Conservation (phyloP, 2,888 invertebrate genomes). For the Apodemia zela region DNA sequence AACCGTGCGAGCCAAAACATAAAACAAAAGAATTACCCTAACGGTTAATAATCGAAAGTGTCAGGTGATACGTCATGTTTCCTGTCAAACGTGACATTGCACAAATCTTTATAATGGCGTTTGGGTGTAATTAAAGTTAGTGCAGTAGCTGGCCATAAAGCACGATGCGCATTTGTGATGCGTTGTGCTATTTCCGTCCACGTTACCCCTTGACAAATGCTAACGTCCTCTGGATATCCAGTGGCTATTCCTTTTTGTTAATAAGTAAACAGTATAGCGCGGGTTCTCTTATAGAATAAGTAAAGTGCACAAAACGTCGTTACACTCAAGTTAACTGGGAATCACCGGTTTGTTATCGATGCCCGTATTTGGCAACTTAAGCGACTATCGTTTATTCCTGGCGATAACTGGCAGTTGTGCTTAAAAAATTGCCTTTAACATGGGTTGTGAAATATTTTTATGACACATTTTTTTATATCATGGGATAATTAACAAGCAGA, state of each 20-base stretch:
- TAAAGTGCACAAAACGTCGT: too few species aligned
- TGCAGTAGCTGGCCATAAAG: constrained; percentile 73
- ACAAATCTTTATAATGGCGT: constrained; percentile 70
- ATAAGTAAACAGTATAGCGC: too few species aligned
- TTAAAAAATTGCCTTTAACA: too few species aligned
- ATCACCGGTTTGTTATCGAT: too few species aligned
- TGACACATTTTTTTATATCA: too few species aligned
- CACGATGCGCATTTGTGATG: constrained; percentile 70
- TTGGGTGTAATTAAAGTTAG: constrained; percentile 62
- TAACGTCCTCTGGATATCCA: constrained; percentile 60
- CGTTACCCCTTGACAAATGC: constrained; percentile 74
- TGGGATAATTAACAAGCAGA: too few species aligned
- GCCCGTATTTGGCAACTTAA: too few species aligned
- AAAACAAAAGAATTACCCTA: constrained; percentile 20
- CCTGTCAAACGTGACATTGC: constrained; percentile 68
- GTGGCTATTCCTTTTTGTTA: constrained; percentile 6
- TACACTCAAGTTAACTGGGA: too few species aligned
- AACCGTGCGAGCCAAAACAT: background rate
- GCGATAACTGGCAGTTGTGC: too few species aligned
- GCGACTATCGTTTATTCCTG: too few species aligned
- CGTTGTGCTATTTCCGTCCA: constrained; percentile 69
- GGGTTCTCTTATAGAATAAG: too few species aligned
- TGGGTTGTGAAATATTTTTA: too few species aligned
- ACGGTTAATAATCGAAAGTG: constrained; percentile 26
- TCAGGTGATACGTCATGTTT: constrained; percentile 55